phyloP scores from a whole-genome alignment of 2,888 invertebrate genomes.

The Drosophila subsilvestris region DNA sequence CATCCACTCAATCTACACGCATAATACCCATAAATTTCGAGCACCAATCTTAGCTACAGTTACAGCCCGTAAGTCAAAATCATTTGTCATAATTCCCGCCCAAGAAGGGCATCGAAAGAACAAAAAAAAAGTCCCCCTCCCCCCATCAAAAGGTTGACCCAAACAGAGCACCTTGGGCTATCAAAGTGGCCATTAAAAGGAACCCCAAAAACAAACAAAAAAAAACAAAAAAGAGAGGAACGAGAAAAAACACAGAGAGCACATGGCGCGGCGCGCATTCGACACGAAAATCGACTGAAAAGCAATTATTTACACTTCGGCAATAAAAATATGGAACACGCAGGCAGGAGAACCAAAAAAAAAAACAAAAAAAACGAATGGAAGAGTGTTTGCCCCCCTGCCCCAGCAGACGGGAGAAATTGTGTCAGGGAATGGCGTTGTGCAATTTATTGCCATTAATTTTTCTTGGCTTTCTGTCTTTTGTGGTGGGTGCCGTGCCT shows the following conservation, averaged over 20 bases:
- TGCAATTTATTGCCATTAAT: slow-evolving; percentile 72
- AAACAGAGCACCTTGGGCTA: slow-evolving; percentile 46
- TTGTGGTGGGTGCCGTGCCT: neutral
- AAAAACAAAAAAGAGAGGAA: slow-evolving; percentile 15
- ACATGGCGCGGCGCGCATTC: slow-evolving; percentile 51
- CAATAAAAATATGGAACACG: slow-evolving; percentile 69
- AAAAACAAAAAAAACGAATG: slow-evolving; percentile 19
- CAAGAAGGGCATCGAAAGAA: slow-evolving; percentile 13
- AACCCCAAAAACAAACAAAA: slow-evolving; percentile 33
- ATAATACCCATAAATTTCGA: slow-evolving; percentile 38
- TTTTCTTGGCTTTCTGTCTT: slow-evolving; percentile 51
- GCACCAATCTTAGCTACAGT: slow-evolving; percentile 42
- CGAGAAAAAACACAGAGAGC: slow-evolving; percentile 25
- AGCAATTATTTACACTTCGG: slow-evolving; percentile 77
- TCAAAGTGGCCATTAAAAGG: slow-evolving; percentile 59
- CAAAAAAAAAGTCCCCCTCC: slow-evolving; percentile 23
- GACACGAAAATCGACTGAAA: slow-evolving; percentile 73
- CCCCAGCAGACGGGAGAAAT: slow-evolving; percentile 27
- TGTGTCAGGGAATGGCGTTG: slow-evolving; percentile 71
- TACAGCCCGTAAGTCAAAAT: slow-evolving; percentile 52
- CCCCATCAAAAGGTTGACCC: slow-evolving; percentile 26
- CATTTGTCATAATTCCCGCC: slow-evolving; percentile 71
- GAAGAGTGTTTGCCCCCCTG: neutral
- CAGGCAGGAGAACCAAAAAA: slow-evolving; percentile 2
- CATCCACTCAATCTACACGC: slow-evolving; percentile 37